A percentile compares a stretch with the other conserved stretches of the same genome.
phyloP scores from a whole-genome alignment of 1,140 invertebrate genomes.

The Philaenus spumarius region DNA sequence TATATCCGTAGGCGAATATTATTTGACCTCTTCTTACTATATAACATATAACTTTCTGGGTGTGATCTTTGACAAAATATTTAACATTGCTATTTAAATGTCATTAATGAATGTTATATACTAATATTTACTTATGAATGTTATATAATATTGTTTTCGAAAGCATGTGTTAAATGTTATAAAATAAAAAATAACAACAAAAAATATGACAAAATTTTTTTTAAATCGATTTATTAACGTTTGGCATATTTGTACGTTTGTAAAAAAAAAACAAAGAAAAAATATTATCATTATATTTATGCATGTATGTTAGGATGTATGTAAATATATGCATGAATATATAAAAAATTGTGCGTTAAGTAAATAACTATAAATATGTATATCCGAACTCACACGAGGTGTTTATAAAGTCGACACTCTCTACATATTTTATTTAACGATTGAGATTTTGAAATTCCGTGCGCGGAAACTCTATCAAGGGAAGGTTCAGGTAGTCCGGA shows the following conservation, averaged over 20 bases:
- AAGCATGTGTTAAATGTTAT: slow-evolving; percentile 9
- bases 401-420: no score
- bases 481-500: no score
- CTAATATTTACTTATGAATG: no score
- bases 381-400: no score
- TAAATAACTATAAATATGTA: background rate
- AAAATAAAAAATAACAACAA: background rate
- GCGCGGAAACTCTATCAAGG: no score
- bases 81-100: no score
- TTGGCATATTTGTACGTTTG: no score
- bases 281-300: slow-evolving; percentile 1
- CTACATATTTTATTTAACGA: no score
- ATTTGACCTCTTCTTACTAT: background rate
- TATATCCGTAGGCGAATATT: background rate
- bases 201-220: background rate
- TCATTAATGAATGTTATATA: no score
- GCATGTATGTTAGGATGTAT: slow-evolving; percentile 6
- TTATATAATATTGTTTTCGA: background rate
- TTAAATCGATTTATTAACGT: background rate
- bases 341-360: background rate
- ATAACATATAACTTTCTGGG: no score
- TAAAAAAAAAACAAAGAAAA: background rate
- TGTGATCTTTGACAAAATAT: no score
- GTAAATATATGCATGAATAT: slow-evolving; percentile 6
- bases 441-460: no score